A percentile compares a stretch with the other conserved stretches of the same genome.
These are phyloP conservation scores for Hydrolagus colliei DNA, from an alignment of 2,797 vertebrate genomes.

Conservation along the genomic window DNA sequence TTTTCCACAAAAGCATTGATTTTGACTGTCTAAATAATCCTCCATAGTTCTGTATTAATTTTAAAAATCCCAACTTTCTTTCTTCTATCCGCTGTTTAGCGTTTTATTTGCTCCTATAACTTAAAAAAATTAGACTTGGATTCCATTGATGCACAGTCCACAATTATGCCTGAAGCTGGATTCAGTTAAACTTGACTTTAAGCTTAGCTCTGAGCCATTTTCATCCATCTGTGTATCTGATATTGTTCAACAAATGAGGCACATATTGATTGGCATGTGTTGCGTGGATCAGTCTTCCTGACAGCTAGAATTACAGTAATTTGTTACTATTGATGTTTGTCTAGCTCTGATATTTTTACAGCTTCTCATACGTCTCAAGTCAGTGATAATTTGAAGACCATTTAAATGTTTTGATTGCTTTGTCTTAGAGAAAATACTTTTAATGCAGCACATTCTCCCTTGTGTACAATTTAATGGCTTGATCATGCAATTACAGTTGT, in stretches of 20 bases:
- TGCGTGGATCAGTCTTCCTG: conserved; percentile 88
- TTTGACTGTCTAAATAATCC: neutral
- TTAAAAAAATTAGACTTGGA: neutral
- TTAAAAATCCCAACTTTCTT: neutral
- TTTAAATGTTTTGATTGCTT: conserved; percentile 58
- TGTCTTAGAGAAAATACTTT: conserved; percentile 51
- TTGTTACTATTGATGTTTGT: conserved; percentile 94
- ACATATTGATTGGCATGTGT: conserved; percentile 89
- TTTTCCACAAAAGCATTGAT: neutral
- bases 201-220: conserved; percentile 55
- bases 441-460: conserved; percentile 46
- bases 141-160: conserved; percentile 47
- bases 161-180: conserved; percentile 43
- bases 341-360: conserved; percentile 55
- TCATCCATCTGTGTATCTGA: conserved; percentile 60
- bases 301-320: conserved; percentile 99
- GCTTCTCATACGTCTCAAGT: conserved; percentile 47
- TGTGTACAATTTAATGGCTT: conserved; percentile 58
- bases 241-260: conserved; percentile 71
- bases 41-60: neutral
- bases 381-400: conserved; percentile 56
- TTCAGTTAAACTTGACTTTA: conserved; percentile 67
- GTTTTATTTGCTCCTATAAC: neutral
- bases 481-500: conserved; percentile 58
- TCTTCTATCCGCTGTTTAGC: neutral